Base-by-base conservation (phyloP, 2,888 invertebrate genomes). In the Drosophila algonquin region DNA sequence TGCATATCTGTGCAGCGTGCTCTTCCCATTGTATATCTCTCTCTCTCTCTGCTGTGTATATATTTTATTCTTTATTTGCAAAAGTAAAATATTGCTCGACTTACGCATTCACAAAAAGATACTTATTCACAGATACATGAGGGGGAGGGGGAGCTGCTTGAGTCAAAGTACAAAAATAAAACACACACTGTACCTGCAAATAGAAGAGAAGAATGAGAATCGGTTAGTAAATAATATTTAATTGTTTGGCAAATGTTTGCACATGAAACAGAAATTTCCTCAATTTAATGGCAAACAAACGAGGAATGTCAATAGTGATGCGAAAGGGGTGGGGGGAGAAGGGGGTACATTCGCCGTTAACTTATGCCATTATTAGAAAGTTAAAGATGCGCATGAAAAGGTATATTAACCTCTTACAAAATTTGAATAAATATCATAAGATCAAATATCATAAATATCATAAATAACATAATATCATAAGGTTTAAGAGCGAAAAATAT, bases 111-210 rank as follows among this genome's bases (percentile, higher is more conserved):
- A n/a, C 40, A 40, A 62, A 58, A 58, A 24, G 48, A 47, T 6
- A 48, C 68, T 59, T 8, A 61, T 27, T 7, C 27, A 27, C 2
- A 30, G 30, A 27, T 12, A 35, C 69, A 65, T 12, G 10, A 18
- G 18, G 18, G 18, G 32, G 24, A 51, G 58, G 3, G 18, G 45
- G 24, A 45, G 5, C 50, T 24, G 5, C 3, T 6, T n/a, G 44
- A 68, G 18, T 50, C 35, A 35, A 59, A 51, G 32, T n/a, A 40
- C 70, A 51, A 74, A 67, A 80, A 74, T 59, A 76, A 54, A 72
- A 58, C 16, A 62, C 73, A 71, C 80, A 40, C 40, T n/a, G 65
- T 71, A 87, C 84, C 82, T 87, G 81, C 53, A 81, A 84, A 71
- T 77, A 84, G 14, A 83, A 44, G 50, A 59, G 71, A 44, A 51